phyloP scores from a whole-genome alignment of 2,888 invertebrate genomes.

The Fabriciana adippe region DNA sequence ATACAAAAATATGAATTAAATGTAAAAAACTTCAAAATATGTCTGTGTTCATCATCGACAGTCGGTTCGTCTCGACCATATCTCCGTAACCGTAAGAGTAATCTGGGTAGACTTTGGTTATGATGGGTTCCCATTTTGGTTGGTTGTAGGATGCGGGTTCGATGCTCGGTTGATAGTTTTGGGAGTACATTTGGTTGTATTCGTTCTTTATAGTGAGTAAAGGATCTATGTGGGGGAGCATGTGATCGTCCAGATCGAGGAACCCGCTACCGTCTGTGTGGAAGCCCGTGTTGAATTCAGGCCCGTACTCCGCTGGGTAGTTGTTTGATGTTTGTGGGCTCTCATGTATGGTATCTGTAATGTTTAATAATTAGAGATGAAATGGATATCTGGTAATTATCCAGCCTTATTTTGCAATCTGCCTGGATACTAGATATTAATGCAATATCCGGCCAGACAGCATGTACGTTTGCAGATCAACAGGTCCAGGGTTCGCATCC shows the following conservation, averaged over 20 bases:
- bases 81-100: constrained; percentile 48
- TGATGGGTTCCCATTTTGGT: constrained; percentile 56
- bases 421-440: no score
- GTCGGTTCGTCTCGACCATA: constrained; percentile 46
- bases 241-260: constrained; percentile 59
- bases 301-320: constrained; percentile 58
- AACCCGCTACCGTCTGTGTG: constrained; percentile 42
- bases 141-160: constrained; percentile 25
- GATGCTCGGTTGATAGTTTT: background rate
- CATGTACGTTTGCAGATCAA: no score
- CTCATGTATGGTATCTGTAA: background rate
- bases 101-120: constrained; percentile 55
- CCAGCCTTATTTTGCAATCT: no score
- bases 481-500: no score
- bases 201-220: constrained; percentile 54
- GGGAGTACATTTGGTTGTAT: constrained; percentile 16
- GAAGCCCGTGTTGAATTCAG: constrained; percentile 52
- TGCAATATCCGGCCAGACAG: no score
- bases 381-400: background rate
- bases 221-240: constrained; percentile 71
- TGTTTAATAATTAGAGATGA: background rate
- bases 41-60: constrained; percentile 58
- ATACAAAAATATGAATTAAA: constrained; percentile 43
- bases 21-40: constrained; percentile 52
- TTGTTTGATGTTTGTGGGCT: constrained; percentile 8